These are phyloP conservation scores for Sebastes hopkinsi DNA, from an alignment of 2,797 vertebrate species.

Conservation along the genomic window DNA sequence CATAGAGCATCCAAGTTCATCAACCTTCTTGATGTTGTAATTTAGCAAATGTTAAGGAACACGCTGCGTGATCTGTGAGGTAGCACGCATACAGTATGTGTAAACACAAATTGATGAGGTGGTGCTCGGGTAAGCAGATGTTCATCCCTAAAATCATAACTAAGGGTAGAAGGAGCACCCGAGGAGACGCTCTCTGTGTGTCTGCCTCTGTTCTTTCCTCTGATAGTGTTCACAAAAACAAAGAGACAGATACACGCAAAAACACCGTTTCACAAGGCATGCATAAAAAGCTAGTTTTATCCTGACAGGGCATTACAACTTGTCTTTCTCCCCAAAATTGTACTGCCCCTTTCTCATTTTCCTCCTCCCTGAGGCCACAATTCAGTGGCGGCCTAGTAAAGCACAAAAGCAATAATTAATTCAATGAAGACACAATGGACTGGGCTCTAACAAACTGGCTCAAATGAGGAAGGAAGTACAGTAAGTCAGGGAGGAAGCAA, in stretches of 20 bases:
- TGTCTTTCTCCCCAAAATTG: not conserved
- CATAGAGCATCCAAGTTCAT: constrained; percentile 25
- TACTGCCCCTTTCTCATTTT: not conserved
- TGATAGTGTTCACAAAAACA: constrained; percentile 7
- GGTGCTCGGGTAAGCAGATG: constrained; percentile 48
- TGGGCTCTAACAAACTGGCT: constrained; percentile 1
- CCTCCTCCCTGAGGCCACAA: not conserved
- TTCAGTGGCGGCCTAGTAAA: constrained; percentile 1
- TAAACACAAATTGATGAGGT: constrained; percentile 40
- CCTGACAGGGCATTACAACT: constrained; percentile 20
- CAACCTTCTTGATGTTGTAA: constrained; percentile 2
- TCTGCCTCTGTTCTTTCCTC: constrained; percentile 17
- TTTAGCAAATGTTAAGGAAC: constrained; percentile 11
- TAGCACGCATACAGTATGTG: not conserved
- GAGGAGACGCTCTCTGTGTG: not conserved
- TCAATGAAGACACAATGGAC: constrained; percentile 34
- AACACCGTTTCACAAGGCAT: constrained; percentile 17
- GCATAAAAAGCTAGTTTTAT: constrained; percentile 28
- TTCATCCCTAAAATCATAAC: constrained; percentile 32
- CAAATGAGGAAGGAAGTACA: not conserved
- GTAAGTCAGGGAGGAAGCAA: constrained; percentile 1
- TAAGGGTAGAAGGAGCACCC: not conserved
- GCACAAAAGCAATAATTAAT: constrained; percentile 46
- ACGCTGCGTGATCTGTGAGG: constrained; percentile 30
- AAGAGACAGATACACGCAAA: constrained; percentile 5